Base-by-base conservation (phyloP, 2,113 vertebrate genomes). In the Erythrocercus mccallii region DNA sequence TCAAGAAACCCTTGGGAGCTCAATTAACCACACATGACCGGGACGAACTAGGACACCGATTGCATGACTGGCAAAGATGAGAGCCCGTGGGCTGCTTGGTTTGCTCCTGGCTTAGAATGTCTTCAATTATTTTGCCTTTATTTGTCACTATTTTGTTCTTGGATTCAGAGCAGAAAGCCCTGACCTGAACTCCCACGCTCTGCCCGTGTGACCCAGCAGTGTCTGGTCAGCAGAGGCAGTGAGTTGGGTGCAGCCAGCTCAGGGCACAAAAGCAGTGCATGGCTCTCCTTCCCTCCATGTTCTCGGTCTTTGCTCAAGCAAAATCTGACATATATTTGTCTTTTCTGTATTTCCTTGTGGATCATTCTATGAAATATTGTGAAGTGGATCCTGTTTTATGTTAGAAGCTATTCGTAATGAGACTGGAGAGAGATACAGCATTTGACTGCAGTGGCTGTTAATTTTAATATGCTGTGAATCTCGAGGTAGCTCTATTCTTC, bases 361-460 rank as follows among this genome's bases (percentile, higher is more conserved):
- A 85, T 90, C 44, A 28, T 88, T 74, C 86, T 57, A 25, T 93
- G 89, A 95, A 95, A 94, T 94, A 93, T 8, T 50, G 85, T 90
- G 87, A 85, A 91, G 89, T 93, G 90, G 77, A 92, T 96, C 86
- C 94, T 97, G 93, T 84, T 97, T 98, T 93, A 88, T 96, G 94
- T 96, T 94, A 91, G 95, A 97, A 95, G 93, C 85, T 47, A 51
- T 96, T 95, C 1, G 10, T 96, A 97, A 97, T 97, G 95, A 98
- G 94, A 95, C 94, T 96, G 96, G 94, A 96, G 95, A 97, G 95
- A 96, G 97, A 96, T 94, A 97, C 96, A 97, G 96, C 27, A 12
- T 97, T 97, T 97, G 96, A 95, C 97, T 97, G 94, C 92, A 91
- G 95, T 72, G 95, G 97, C 96, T 97, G 97, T 97, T 98, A 96